phyloP scores from a whole-genome alignment of 2,888 invertebrate genomes.

The Acleris laterana region DNA sequence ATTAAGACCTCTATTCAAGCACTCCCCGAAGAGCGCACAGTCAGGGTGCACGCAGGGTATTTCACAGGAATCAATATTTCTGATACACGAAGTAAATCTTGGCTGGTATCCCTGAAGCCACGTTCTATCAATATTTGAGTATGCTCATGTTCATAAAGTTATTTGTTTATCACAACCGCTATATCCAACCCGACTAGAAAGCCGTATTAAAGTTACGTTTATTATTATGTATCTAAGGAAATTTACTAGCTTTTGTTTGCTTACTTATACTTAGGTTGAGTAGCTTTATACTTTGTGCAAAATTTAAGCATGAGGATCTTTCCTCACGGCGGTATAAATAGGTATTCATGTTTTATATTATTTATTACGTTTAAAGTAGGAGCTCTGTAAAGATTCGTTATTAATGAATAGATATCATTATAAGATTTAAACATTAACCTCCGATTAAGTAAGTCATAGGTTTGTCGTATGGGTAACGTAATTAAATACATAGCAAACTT shows the following conservation, averaged over 20 bases:
- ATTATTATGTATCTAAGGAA: constrained; percentile 43
- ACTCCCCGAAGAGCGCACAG: not conserved
- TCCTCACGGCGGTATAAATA: too few relatives aligned
- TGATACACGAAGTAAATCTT: constrained; percentile 63
- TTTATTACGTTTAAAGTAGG: too few relatives aligned
- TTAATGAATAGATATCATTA: too few relatives aligned
- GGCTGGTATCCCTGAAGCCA: constrained; percentile 60
- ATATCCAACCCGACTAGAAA: constrained; percentile 47
- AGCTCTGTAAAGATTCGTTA: too few relatives aligned
- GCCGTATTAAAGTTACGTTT: constrained; percentile 41
- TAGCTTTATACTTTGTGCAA: constrained; percentile 8
- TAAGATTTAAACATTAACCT: too few relatives aligned
- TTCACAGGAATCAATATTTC: constrained; percentile 49
- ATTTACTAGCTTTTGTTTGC: constrained; percentile 42
- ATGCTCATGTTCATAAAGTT: constrained; percentile 64
- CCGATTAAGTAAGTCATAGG: too few relatives aligned
- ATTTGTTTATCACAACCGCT: constrained; percentile 65
- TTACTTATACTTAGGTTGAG: constrained; percentile 10
- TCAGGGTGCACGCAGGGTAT: not conserved
- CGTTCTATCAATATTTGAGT: constrained; percentile 75
- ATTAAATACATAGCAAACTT: too few relatives aligned
- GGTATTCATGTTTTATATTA: too few relatives aligned
- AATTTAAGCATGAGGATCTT: too few relatives aligned
- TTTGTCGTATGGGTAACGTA: too few relatives aligned
- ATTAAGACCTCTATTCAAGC: not conserved